A percentile compares a stretch with the other conserved stretches of the same genome.
These are phyloP conservation scores for Puma concolor DNA, from an alignment of 2,113 vertebrate genomes.

Conservation along the genomic window DNA sequence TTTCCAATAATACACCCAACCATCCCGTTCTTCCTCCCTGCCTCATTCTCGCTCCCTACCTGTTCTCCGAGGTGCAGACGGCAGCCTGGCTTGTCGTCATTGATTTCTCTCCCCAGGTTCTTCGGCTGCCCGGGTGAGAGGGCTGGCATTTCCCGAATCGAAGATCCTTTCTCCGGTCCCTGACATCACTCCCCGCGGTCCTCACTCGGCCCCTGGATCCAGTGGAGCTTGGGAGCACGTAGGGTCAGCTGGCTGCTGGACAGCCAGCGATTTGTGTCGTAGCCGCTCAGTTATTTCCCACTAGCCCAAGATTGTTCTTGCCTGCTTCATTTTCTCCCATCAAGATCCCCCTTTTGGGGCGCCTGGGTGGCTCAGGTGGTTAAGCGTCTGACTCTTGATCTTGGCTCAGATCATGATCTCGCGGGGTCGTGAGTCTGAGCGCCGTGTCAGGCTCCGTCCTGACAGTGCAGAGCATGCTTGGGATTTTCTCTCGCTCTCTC, in stretches of 20 bases:
- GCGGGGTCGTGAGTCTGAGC: too few relatives aligned
- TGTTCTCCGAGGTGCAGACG: not conserved
- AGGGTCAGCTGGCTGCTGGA: too few relatives aligned
- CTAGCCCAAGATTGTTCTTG: not conserved
- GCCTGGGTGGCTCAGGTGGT: too few relatives aligned
- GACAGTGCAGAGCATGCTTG: too few relatives aligned
- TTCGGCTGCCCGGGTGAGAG: not conserved
- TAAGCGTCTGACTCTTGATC: too few relatives aligned
- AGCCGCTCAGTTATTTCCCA: too few relatives aligned
- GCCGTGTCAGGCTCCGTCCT: too few relatives aligned
- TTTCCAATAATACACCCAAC: fast-evolving
- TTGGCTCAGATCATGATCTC: too few relatives aligned
- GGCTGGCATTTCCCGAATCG: not conserved
- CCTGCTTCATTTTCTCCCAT: not conserved
- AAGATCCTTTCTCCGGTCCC: not conserved
- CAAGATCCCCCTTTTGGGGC: not conserved
- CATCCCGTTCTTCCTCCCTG: fast-evolving
- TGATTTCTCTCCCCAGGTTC: not conserved
- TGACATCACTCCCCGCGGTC: fast-evolving
- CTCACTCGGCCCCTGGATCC: not conserved
- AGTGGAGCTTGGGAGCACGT: fast-evolving
- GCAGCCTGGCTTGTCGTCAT: not conserved
- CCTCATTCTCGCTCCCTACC: too few relatives aligned
- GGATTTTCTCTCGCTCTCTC: too few relatives aligned
- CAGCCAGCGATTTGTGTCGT: not conserved